Evolutionary conservation across 2,113 vertebrate species (phyloP).

Genomic region (Psilopsiagon aurifrons): DNA sequence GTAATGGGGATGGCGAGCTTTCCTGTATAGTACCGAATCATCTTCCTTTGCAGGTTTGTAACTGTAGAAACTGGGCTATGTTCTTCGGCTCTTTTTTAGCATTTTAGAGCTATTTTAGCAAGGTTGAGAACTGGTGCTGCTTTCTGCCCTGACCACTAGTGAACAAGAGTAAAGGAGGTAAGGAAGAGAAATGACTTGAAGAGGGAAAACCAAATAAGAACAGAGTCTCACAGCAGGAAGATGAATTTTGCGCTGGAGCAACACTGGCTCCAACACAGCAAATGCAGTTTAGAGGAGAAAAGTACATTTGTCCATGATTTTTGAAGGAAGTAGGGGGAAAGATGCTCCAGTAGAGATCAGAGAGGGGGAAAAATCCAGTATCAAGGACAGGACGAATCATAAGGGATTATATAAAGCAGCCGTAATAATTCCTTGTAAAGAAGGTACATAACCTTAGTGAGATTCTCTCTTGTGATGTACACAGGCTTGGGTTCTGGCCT

Average conservation of each 20-base stretch:
- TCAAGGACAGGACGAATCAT: not conserved
- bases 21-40: not conserved
- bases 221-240: not conserved
- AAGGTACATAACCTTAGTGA: not conserved
- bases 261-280: not conserved
- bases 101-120: not conserved
- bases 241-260: not conserved
- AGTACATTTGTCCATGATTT: not conserved
- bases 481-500: not conserved
- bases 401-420: not conserved
- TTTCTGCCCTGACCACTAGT: not conserved
- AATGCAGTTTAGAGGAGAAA: not conserved
- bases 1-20: not conserved
- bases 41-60: not conserved
- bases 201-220: not conserved
- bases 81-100: not conserved
- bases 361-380: rapidly evolving
- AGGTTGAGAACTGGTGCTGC: not conserved
- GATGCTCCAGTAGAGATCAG: not conserved
- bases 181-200: not conserved
- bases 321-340: not conserved
- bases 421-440: not conserved
- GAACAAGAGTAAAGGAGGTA: not conserved
- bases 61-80: not conserved
- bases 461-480: not conserved